phyloP scores from a whole-genome alignment of 2,888 invertebrate genomes.

The Patella ulyssiponensis region DNA sequence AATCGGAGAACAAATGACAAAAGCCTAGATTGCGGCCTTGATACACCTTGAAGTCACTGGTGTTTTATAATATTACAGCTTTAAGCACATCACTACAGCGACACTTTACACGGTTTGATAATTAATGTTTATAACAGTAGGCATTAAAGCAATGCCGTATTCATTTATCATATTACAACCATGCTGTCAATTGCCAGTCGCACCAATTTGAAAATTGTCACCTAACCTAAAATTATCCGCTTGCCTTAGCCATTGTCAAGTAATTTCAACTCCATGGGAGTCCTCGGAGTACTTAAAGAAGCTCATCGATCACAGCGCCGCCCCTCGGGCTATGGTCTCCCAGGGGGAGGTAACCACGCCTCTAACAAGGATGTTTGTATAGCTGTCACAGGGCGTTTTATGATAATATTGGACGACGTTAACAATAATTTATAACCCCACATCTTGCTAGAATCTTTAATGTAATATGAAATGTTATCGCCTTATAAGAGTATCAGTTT shows the following conservation, averaged over 20 bases:
- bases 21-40: too few relatives aligned
- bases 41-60: neutral
- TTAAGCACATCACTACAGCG: too few relatives aligned
- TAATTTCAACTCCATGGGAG: slow-evolving; percentile 7
- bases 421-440: neutral
- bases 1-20: too few relatives aligned
- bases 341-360: slow-evolving; percentile 4
- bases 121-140: too few relatives aligned
- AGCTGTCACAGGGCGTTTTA: slow-evolving; percentile 4
- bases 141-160: neutral
- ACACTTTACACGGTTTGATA: too few relatives aligned
- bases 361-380: slow-evolving; percentile 3
- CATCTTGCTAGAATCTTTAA: neutral
- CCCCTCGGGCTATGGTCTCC: slow-evolving; percentile 10
- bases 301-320: slow-evolving; percentile 12
- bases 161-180: slow-evolving; percentile 3
- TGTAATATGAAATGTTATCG: neutral
- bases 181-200: neutral
- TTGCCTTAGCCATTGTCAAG: neutral
- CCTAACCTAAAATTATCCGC: slow-evolving; percentile 7
- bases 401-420: neutral
- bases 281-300: slow-evolving; percentile 1
- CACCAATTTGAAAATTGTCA: slow-evolving; percentile 6
- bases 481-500: neutral
- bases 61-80: slow-evolving; percentile 4